phyloP scores from a whole-genome alignment of 2,113 vertebrate genomes.

The Amphiprion ocellaris region DNA sequence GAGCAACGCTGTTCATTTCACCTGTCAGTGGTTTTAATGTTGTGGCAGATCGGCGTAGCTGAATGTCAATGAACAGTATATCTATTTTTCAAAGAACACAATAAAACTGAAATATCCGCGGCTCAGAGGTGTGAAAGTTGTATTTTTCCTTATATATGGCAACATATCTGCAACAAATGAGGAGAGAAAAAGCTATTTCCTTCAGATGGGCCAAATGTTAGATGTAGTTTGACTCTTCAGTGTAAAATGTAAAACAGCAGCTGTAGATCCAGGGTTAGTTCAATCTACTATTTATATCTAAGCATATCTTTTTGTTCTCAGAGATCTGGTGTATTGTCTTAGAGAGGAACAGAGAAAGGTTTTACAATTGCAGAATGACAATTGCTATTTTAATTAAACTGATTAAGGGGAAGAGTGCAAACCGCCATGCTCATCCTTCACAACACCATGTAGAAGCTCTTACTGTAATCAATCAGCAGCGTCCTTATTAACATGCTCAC shows the following conservation, averaged over 20 bases:
- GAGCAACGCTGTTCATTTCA: no score
- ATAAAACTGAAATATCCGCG: conserved; percentile 66
- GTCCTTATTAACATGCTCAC: conserved; percentile 39
- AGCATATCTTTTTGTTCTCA: background rate
- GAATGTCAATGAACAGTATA: conserved; percentile 44
- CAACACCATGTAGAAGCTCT: conserved; percentile 19
- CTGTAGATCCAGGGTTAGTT: no score
- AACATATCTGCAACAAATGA: no score
- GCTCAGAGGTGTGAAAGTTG: conserved; percentile 28
- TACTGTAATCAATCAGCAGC: conserved; percentile 42
- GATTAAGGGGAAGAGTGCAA: background rate
- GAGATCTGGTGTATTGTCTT: no score
- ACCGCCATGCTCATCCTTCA: conserved; percentile 7
- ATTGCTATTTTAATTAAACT: background rate
- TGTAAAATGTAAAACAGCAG: no score
- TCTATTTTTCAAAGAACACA: conserved; percentile 76
- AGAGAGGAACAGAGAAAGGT: no score
- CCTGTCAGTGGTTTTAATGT: no score
- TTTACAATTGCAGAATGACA: background rate
- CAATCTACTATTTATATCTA: no score
- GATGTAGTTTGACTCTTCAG: no score
- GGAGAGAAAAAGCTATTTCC: no score
- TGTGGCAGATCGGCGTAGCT: conserved; percentile 3
- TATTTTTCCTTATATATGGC: background rate
- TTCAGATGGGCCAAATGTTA: no score